Percentiles rank a stretch among this genome's conserved stretches.
Conservation (phyloP, 2,113 vertebrate genomes). For the Albula glossodonta region DNA sequence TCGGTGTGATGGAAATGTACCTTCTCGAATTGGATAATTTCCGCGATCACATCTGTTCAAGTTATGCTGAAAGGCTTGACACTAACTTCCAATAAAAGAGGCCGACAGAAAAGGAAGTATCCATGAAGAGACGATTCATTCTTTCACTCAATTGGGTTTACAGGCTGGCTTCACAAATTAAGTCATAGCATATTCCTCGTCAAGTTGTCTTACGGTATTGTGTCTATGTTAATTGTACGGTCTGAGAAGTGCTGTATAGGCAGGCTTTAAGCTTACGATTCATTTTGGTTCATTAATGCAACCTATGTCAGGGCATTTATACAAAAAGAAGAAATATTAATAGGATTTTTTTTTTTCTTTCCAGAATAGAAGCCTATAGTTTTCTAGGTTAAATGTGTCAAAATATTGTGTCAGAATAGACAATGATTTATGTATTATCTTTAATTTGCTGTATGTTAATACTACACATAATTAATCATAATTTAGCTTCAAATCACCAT, state of each 20-base stretch:
- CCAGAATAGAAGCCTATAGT: background rate
- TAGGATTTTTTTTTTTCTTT: background rate
- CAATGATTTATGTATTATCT: background rate
- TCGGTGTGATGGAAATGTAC: background rate
- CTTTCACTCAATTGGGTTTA: background rate
- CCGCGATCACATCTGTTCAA: slow-evolving; percentile 31
- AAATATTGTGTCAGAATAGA: background rate
- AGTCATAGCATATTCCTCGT: background rate
- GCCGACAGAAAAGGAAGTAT: background rate
- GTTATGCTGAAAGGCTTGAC: slow-evolving; percentile 27
- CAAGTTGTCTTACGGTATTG: background rate
- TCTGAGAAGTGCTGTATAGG: background rate
- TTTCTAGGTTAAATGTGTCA: too few species aligned
- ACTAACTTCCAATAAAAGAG: background rate
- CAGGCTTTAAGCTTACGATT: background rate
- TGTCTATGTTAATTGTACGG: background rate
- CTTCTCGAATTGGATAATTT: background rate
- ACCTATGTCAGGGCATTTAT: background rate
- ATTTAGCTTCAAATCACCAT: background rate
- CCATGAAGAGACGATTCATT: background rate
- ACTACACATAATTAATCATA: background rate
- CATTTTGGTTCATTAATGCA: background rate
- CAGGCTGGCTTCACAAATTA: background rate
- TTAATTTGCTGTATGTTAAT: background rate
- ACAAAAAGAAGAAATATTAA: background rate